A percentile compares a stretch with the other conserved stretches of the same genome.
Evolutionary conservation across 2,797 vertebrate genomes (phyloP).

Genomic region (Antennarius maculatus): DNA sequence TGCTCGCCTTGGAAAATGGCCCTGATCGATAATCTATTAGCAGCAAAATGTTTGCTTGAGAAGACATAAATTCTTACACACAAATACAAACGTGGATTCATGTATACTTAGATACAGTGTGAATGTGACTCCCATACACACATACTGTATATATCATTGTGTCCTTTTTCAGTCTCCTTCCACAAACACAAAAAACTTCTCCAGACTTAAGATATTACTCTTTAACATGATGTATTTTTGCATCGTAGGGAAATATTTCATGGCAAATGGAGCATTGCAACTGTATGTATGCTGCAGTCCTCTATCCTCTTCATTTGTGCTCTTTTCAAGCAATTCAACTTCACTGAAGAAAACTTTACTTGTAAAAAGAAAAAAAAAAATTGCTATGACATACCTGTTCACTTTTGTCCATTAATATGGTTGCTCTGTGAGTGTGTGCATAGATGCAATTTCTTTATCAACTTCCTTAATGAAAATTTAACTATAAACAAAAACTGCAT

Average conservation of each 20-base stretch:
- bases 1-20: constrained; percentile 26
- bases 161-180: neutral
- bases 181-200: constrained; percentile 20
- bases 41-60: constrained; percentile 26
- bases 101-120: neutral
- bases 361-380: constrained; percentile 31
- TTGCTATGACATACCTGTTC: constrained; percentile 1
- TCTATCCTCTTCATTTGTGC: constrained; percentile 66
- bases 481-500: too few species aligned
- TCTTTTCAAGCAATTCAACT: constrained; percentile 41
- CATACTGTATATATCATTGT: neutral
- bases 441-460: neutral
- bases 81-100: neutral
- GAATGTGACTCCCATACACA: constrained; percentile 15
- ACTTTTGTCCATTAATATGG: constrained; percentile 2
- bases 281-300: constrained; percentile 58
- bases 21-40: constrained; percentile 65
- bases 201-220: constrained; percentile 52
- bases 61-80: constrained; percentile 12
- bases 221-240: constrained; percentile 57
- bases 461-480: too few species aligned
- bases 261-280: constrained; percentile 60
- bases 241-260: constrained; percentile 64
- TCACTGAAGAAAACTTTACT: constrained; percentile 30
- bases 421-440: neutral